Evolutionary conservation across 2,113 vertebrate species (phyloP), one percentile per base, ranked within the genome.

Genomic region (Tetrax tetrax): DNA sequence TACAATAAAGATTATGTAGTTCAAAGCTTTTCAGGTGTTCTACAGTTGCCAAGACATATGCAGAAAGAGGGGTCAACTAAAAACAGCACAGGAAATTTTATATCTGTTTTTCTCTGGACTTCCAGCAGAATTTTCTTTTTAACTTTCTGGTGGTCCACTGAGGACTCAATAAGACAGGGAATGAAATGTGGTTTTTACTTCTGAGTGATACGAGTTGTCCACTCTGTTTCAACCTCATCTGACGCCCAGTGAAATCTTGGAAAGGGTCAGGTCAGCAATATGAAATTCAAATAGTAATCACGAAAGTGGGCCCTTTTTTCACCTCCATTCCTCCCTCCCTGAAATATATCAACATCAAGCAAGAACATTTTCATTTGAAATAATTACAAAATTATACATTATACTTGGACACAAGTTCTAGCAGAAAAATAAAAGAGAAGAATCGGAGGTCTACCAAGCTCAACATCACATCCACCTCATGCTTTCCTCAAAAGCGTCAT

Each of bases 301-400:
- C 3, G 0, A 4, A 37, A 85, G 3, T 10, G 9, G 7, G 7
- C 6, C 3, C 7, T 57, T 69, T 68, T 80, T 65, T 38, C 7
- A n/a, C n/a, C 14, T 47, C 6, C 6, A 11, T 57, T 37, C 15
- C 3, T 16, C 4, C 4, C 10, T 3, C 7, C 19, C 9, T 2
- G 1, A 70, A 71, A 76, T 51, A 23, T 15, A 60, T 48, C 22
- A 74, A 31, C 9, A 61, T 2, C 27, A 87, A 61, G 17, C 13
- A 68, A 35, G 45, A 70, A 81, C 2, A 2, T 12, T 53, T 71
- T 45, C 2, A 56, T 54, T 50, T 56, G 38, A 47, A 87, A 61
- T 33, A 28, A 53, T 27, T 79, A 56, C 3, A 22, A 48, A 83
- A 91, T 27, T 10, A 29, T 24, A 59, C 3, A n/a, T 35, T n/a